Evolutionary conservation across 1,140 invertebrate species (phyloP).

Genomic region (Cryptotermes secundus): DNA sequence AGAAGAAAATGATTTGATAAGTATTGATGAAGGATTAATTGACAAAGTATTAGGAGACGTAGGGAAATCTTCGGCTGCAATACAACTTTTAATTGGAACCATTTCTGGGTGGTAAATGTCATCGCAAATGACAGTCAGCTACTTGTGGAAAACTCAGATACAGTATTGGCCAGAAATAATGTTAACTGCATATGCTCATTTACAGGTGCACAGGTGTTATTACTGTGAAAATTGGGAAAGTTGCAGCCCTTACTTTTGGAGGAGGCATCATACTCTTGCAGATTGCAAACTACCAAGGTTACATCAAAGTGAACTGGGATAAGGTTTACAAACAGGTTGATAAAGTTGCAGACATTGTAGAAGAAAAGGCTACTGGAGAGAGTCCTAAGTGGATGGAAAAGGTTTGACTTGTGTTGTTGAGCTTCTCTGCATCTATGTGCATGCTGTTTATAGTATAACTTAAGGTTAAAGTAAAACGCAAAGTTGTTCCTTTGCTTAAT

Average conservation of each 20-base stretch:
- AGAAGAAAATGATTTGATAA: constrained; percentile 47
- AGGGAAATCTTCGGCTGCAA: constrained; percentile 77
- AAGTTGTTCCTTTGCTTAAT: no score
- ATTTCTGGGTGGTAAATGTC: constrained; percentile 79
- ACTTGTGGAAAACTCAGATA: neutral
- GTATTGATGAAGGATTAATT: constrained; percentile 61
- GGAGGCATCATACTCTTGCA: constrained; percentile 86
- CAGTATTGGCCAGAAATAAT: neutral
- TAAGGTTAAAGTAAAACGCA: no score
- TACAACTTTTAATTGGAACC: constrained; percentile 83
- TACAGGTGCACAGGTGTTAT: constrained; percentile 84
- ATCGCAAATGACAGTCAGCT: neutral
- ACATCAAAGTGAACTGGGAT: constrained; percentile 88
- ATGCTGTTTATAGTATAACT: neutral
- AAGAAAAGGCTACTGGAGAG: constrained; percentile 70
- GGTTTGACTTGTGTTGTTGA: constrained; percentile 54
- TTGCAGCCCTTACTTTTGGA: constrained; percentile 83
- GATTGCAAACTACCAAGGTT: constrained; percentile 88
- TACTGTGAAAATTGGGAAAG: constrained; percentile 89
- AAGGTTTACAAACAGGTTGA: constrained; percentile 79
- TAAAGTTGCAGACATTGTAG: constrained; percentile 77
- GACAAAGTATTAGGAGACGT: constrained; percentile 76
- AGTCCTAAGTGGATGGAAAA: constrained; percentile 74
- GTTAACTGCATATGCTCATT: constrained; percentile 34
- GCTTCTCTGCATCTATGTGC: constrained; percentile 31